Evolutionary conservation across 2,888 invertebrate species (phyloP).

Genomic region (Chymomyza procnemis): DNA sequence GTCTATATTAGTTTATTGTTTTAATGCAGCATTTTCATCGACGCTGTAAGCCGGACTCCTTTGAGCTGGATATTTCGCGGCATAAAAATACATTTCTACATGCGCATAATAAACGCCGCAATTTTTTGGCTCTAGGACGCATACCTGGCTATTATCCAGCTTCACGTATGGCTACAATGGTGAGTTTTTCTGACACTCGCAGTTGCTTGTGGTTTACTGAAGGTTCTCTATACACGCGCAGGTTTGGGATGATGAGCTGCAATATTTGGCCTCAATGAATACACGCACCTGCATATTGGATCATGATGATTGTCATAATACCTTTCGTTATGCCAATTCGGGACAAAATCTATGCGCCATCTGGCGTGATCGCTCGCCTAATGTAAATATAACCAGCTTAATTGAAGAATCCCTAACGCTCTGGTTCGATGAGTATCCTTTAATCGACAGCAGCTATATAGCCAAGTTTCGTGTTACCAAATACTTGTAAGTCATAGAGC

Average conservation of each 20-base stretch:
- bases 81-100: conserved; percentile 69
- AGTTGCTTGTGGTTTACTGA: not conserved
- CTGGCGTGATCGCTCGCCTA: conserved; percentile 64
- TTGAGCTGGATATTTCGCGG: conserved; percentile 64
- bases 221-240: conserved; percentile 11
- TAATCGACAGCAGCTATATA: conserved; percentile 76
- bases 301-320: conserved; percentile 77
- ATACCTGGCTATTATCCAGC: conserved; percentile 77
- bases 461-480: conserved; percentile 67
- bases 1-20: not conserved
- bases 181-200: conserved; percentile 48
- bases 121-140: conserved; percentile 75
- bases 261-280: conserved; percentile 75
- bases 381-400: conserved; percentile 73
- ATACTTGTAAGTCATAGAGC: conserved; percentile 70
- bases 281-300: conserved; percentile 75
- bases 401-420: conserved; percentile 71
- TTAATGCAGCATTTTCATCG: conserved; percentile 62
- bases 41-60: conserved; percentile 71
- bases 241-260: conserved; percentile 77
- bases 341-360: conserved; percentile 76
- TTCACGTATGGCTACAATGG: conserved; percentile 77
- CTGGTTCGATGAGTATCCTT: conserved; percentile 76
- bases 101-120: conserved; percentile 76
- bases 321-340: conserved; percentile 73